Evolutionary conservation across 35 echinoderm and acorn worm species (phyloP), one percentile per base, ranked within the genome.

Genomic region (Eucidaris tribuloides): DNA sequence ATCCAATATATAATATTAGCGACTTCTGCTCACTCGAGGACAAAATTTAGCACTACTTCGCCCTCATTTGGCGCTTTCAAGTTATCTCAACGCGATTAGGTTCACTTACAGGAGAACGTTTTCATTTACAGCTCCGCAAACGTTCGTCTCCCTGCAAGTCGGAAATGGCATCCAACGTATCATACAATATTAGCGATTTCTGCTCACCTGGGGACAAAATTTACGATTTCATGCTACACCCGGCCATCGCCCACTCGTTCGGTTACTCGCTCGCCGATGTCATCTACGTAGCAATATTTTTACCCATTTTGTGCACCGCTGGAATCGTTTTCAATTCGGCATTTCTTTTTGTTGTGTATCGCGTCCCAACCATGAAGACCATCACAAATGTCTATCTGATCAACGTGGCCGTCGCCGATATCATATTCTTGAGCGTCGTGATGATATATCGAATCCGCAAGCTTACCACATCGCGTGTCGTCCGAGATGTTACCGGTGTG

Each of bases 331-430:
- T 33, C 50, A 59, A 60, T 29, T 29, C 31, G 23, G 36, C 93
- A 1, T 96, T 96, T 54, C 46, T 96, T 25, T 71, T 84, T 46
- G 89, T 91, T 6, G 93, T 96, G 30, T 70, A 85, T 60, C 62
- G 89, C 30, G 54, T 96, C 0, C 83, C 84, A 5, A 57, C 84
- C 2, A 96, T 96, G 93, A 71, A 85, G 44, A 96, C 93, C 40
- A 91, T 90, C 29, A 96, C 93, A 11, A 96, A 96, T 48, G 66
- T 79, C 29, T 96, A 91, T 28, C 59, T 96, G 28, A 84, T 91
- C 24, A 91, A 87, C 48, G 46, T 96, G 34, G 84, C 93, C 45
- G 48, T 91, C 1, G 79, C 88, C 1, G 93, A 96, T 57, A 62
- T 91, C 3, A 49, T 91, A 32, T 96, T 91, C 22, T 59, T 96